Base-by-base conservation (phyloP, 2,888 invertebrate species). In the Allygus modestus region DNA sequence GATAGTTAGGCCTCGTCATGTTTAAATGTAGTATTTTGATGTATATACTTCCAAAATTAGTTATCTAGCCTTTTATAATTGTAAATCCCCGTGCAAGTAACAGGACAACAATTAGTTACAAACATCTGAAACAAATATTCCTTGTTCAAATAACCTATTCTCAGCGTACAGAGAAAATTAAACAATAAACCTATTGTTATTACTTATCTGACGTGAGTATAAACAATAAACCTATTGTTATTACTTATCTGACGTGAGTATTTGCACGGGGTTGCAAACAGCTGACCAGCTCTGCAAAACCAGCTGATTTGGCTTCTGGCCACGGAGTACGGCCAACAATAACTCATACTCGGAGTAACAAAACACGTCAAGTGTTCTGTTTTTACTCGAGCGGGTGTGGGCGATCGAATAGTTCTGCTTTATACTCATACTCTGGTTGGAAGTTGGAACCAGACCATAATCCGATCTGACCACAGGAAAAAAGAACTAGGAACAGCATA, bases 361-460 rank as follows among this genome's bases (percentile, higher is more conserved):
- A 65, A 65, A 65, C 65, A 65, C 65, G 28, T 28, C 28, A 65
- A 65, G 65, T 65, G 65, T 65, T 65, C 65, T 65, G 65, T 65
- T 65, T 65, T 65, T 31, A 17, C 65, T 65, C 65, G 17, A 9
- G 17, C 54, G 54, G 23, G 46, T 12, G 17, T 12, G 12, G 7
- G 7, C 46, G 46, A 1, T 46, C 15, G 46, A 46, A 46, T 46
- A 17, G 12, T 46, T 2, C 2, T 2, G n/a, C 46, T 46, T 37
- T 37, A 9, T 37, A 37, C 37, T 37, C 5, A 37, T n/a, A n/a
- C n/a, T n/a, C n/a, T n/a, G n/a, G n/a, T n/a, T n/a, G n/a, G n/a
- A n/a, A n/a, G n/a, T n/a, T n/a, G n/a, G n/a, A n/a, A n/a, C n/a
- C n/a, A n/a, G n/a, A n/a, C n/a, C n/a, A n/a, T n/a, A n/a, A n/a